Base-by-base conservation (phyloP, 2,888 invertebrate genomes). In the Chaetogeoica ovagalla region DNA sequence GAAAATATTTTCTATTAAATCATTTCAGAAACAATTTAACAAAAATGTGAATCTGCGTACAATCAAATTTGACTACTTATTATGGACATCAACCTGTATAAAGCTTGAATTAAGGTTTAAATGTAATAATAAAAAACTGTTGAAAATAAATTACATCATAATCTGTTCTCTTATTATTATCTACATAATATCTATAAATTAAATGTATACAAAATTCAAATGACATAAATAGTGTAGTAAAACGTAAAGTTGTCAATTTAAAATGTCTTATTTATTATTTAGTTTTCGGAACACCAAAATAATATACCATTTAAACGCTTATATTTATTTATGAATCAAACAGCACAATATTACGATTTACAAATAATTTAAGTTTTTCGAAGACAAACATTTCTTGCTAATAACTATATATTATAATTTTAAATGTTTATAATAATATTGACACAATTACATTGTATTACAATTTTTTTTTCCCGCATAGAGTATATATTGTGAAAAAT, bases 181-280 rank as follows among this genome's bases (percentile, higher is more conserved):
- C 15, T 66, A 43, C 48, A 13, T 15, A 21, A 66, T 66, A 65
- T 65, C 15, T 13, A 66, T 15, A 66, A 66, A 43, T 66, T 43
- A 66, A 66, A 43, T 43, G n/a, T 43, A 21, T 17, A 66, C 21
- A 66, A 43, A 21, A 66, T 43, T 43, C 21, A 66, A 66, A 43
- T 15, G 15, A 66, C 43, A 66, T 21, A 19, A 55, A 55, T 1
- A 4, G 19, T 7, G 5, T 55, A 55, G 11, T 55, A 55, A 52
- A 17, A 30, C 2, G 30, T 30, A 52, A 52, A 52, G 13, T 43
- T 21, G 2, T 43, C n/a, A 66, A 66, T 66, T 39, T 21, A 43
- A 13, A 66, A 66, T 2, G 8, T 48, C 66, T 43, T 48, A 68
- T 52, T 9, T 19, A 68, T 68, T 23, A 23, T 15, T 52, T 23